Evolutionary conservation across 2,113 vertebrate genomes (phyloP).

Genomic region (Carlito syrichta): DNA sequence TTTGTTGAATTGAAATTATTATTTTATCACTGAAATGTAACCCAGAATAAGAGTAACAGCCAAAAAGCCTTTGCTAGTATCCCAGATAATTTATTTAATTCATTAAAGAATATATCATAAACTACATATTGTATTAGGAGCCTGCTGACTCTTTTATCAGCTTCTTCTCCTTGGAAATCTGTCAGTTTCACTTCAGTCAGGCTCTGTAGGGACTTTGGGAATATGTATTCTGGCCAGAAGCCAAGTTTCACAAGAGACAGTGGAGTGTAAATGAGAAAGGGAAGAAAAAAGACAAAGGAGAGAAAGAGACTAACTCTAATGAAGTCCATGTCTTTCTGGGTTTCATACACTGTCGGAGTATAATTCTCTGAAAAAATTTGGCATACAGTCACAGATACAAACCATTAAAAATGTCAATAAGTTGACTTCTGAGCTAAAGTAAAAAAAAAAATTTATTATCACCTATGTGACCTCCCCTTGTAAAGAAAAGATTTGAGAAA

Average conservation of each 20-base stretch:
- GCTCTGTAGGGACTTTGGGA: neutral
- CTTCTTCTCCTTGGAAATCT: neutral
- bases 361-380: neutral
- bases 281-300: neutral
- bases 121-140: neutral
- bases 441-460: neutral
- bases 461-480: neutral
- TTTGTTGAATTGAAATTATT: neutral
- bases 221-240: neutral
- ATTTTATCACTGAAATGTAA: neutral
- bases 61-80: neutral
- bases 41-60: neutral
- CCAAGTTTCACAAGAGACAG: neutral
- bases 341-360: neutral
- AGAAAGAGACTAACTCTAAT: neutral
- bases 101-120: neutral
- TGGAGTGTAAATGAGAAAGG: neutral
- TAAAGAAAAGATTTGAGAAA: neutral
- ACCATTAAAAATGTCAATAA: neutral
- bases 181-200: neutral
- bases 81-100: neutral
- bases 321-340: neutral
- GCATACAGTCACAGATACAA: conserved; percentile 1
- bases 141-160: neutral
- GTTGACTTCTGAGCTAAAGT: neutral